These are phyloP conservation scores for Psammodynastes pulverulentus DNA, from an alignment of 2,113 vertebrate species.

Conservation along the genomic window DNA sequence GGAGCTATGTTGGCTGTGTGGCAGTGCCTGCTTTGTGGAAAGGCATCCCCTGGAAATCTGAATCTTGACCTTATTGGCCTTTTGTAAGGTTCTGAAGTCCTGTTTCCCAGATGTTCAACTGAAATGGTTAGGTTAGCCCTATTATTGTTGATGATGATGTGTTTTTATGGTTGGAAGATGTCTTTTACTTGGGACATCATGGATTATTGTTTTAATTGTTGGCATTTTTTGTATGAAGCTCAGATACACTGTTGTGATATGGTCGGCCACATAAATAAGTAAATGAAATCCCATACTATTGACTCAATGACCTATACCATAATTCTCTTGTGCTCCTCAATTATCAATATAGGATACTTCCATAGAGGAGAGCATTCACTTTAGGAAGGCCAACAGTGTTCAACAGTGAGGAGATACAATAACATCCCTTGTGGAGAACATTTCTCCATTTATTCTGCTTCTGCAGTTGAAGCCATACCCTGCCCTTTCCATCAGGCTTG, in stretches of 20 bases:
- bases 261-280: not conserved
- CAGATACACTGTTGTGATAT: not conserved
- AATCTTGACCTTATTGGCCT: not conserved
- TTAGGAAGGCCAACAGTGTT: not conserved
- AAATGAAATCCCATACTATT: not conserved
- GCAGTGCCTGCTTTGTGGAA: not conserved
- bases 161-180: not conserved
- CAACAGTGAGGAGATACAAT: not conserved
- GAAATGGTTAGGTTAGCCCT: not conserved
- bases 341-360: not conserved
- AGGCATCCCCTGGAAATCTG: not conserved
- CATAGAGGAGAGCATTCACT: not conserved
- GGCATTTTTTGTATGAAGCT: not conserved
- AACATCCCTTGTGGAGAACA: not conserved
- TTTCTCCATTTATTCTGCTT: not conserved
- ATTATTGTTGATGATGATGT: not conserved
- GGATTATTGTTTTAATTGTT: not conserved
- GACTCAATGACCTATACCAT: not conserved
- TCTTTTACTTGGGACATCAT: not conserved
- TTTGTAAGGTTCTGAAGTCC: not conserved
- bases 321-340: not conserved
- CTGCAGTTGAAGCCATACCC: not conserved
- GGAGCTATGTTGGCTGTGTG: not conserved
- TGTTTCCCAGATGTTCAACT: not conserved
- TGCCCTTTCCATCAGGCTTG: not conserved